Percentiles rank a stretch among this genome's conserved stretches.
phyloP scores from a whole-genome alignment of 2,888 invertebrate genomes.

The Hartigia nigra region DNA sequence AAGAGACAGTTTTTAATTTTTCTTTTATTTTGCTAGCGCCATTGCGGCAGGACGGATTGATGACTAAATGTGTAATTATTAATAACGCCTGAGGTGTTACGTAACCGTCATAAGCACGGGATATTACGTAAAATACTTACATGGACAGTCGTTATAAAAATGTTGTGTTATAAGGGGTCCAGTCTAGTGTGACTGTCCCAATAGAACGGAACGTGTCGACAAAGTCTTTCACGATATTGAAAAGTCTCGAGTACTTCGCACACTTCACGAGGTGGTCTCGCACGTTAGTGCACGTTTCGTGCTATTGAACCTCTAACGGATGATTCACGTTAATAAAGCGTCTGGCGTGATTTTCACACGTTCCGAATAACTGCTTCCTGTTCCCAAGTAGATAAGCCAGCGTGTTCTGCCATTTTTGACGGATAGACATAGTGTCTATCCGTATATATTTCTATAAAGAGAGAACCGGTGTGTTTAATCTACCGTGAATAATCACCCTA shows the following conservation, averaged over 20 bases:
- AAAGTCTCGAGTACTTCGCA: background rate
- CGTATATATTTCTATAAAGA: background rate
- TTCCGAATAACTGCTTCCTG: slow-evolving; percentile 28
- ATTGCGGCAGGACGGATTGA: background rate
- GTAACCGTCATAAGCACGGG: background rate
- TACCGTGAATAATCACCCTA: slow-evolving; percentile 43
- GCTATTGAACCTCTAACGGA: background rate
- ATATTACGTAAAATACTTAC: background rate
- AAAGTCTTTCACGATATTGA: background rate
- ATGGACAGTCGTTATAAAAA: background rate
- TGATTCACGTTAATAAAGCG: background rate
- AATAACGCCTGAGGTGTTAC: background rate
- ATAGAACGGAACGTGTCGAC: background rate
- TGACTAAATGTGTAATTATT: background rate
- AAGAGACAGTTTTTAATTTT: background rate
- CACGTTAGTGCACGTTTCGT: background rate
- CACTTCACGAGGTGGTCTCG: background rate
- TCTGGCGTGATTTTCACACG: slow-evolving; percentile 16
- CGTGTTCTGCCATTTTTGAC: slow-evolving; percentile 11
- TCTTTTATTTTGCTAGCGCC: background rate
- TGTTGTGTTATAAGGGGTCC: background rate
- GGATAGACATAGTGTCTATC: slow-evolving; percentile 5
- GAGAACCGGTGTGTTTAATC: slow-evolving; percentile 38
- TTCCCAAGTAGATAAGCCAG: slow-evolving; percentile 26
- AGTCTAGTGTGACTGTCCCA: background rate